Conservation (phyloP, 2,797 vertebrate species). For the Danio aesculapii region DNA sequence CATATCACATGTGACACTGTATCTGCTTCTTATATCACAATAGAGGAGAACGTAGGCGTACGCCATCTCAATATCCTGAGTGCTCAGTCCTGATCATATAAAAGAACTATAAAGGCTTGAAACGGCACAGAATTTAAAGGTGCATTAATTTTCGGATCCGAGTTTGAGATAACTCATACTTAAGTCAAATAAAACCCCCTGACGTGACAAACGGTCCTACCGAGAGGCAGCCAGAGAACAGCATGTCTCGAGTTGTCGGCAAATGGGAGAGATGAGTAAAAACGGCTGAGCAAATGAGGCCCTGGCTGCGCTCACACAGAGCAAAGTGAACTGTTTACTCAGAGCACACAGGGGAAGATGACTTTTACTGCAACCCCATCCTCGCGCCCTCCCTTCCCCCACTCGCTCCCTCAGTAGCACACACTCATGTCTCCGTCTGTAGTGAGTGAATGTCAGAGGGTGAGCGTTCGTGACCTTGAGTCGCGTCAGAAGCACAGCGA, state of each 20-base stretch:
- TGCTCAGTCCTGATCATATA: conserved; percentile 35
- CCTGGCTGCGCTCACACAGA: conserved; percentile 68
- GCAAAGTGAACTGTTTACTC: conserved; percentile 56
- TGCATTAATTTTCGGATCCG: conserved; percentile 77
- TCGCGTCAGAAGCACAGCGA: conserved; percentile 86
- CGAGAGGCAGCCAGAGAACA: conserved; percentile 49
- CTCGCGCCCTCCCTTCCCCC: conserved; percentile 21
- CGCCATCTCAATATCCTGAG: conserved; percentile 30
- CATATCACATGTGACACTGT: neutral
- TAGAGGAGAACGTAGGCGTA: neutral
- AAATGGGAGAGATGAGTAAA: conserved; percentile 69
- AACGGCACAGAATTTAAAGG: conserved; percentile 84
- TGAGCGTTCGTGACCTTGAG: conserved; percentile 88
- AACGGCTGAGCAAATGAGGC: conserved; percentile 59
- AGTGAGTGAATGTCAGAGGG: conserved; percentile 88
- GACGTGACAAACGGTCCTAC: conserved; percentile 31
- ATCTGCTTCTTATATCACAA: conserved; percentile 5
- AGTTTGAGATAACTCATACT: conserved; percentile 29
- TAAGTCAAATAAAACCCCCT: conserved; percentile 35
- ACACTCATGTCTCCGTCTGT: conserved; percentile 53
- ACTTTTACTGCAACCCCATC: conserved; percentile 74
- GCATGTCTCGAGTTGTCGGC: conserved; percentile 71
- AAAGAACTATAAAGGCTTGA: conserved; percentile 65
- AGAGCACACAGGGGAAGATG: conserved; percentile 67
- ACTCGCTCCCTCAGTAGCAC: conserved; percentile 22